Base-by-base conservation (phyloP, 2,113 vertebrate genomes). In the Chaetodon auriga region DNA sequence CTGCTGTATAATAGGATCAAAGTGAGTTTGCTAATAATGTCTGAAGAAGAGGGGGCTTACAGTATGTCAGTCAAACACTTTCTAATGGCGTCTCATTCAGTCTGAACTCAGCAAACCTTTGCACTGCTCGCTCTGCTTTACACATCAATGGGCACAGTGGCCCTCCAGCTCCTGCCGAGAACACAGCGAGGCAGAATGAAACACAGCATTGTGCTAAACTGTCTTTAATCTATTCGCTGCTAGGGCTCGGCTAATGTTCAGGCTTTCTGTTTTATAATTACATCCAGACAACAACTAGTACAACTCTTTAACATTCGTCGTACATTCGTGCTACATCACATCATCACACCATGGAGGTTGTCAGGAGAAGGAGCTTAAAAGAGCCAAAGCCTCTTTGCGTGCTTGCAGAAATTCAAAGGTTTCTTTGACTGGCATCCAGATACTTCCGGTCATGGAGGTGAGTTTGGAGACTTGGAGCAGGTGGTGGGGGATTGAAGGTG, bases 21-120 rank as follows among this genome's bases (percentile, higher is more conserved):
- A 94, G 92, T 92, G 92, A 94, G 90, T 93, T 92, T 90, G 94
- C 92, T 94, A 94, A 95, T 95, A 95, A 95, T 92, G 94, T 94
- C 82, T 87, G 90, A 90, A 88, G 91, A 73, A 90, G 81, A 90
- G 87, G 82, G 65, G 71, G 87, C 82, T 92, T 90, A 90, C 93
- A 92, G 81, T 81, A 72, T 93, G 92, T 93, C 94, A 94, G 82
- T 94, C 91, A 93, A 90, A 92, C 64, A 78, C 86, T 90, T 87
- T 93, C 88, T 92, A 92, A 94, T 94, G 90, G 90, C 54, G 87
- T 95, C 84, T 93, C 92, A 94, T 95, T 94, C 89, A 90, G 78
- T 73, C 66, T 90, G 92, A 93, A 93, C 92, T 92, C 90, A 21
- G 85, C 88, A 93, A 89, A 85, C 90, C 83, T 87, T 83, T 82